Conservation (phyloP, 53 echinoderm and acorn worm genomes). For the Crossaster papposus region DNA sequence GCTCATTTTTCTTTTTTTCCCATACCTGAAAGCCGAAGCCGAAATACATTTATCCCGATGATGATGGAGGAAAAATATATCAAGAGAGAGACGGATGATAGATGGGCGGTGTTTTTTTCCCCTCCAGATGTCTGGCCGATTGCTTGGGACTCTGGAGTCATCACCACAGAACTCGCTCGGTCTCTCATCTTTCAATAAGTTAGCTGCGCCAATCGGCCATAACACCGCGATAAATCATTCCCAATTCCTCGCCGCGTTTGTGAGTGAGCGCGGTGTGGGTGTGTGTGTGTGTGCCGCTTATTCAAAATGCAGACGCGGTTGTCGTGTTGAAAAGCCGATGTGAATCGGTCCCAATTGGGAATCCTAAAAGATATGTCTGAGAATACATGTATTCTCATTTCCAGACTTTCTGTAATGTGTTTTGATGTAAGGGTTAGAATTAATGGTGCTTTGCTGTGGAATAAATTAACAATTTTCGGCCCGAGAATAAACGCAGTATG, state of each 20-base stretch:
- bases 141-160: background rate
- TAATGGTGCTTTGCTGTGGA: background rate
- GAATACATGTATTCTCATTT: background rate
- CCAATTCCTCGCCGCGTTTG: conserved; percentile 9
- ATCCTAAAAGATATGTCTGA: background rate
- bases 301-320: conserved; percentile 11
- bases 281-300: background rate
- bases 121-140: conserved; percentile 19
- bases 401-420: background rate
- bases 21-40: background rate
- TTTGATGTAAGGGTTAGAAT: background rate
- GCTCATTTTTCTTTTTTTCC: background rate
- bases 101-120: background rate
- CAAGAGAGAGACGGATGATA: conserved; percentile 15
- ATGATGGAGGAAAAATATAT: conserved; percentile 30
- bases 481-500: background rate
- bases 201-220: conserved; percentile 1
- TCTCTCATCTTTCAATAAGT: background rate
- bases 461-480: background rate
- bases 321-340: conserved; percentile 14
- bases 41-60: conserved; percentile 26
- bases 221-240: conserved; percentile 36
- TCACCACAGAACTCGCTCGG: background rate
- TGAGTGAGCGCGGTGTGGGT: background rate
- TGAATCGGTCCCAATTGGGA: background rate